Percentiles rank a stretch among this genome's conserved stretches.
Conservation (phyloP, 2,888 invertebrate species). For the Argyresthia goedartella region DNA sequence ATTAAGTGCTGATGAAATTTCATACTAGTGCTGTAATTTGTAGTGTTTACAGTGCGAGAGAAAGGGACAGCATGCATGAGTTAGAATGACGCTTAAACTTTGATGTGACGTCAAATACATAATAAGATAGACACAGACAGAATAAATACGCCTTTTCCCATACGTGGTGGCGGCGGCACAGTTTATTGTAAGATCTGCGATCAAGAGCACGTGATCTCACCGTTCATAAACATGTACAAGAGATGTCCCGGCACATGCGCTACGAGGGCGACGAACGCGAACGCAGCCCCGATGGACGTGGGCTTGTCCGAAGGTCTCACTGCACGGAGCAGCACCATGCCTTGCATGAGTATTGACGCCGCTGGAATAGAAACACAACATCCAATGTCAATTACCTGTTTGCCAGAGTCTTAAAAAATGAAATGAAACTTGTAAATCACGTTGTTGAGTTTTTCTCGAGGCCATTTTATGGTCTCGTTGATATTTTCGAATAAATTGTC, state of each 20-base stretch:
- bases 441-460: neutral
- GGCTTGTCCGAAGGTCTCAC: slow-evolving; percentile 37
- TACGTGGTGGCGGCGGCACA: no score
- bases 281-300: slow-evolving; percentile 32
- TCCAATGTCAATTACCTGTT: slow-evolving; percentile 6
- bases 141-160: no score
- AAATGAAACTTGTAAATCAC: neutral
- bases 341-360: slow-evolving; percentile 47
- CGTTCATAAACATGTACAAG: slow-evolving; percentile 40
- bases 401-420: neutral
- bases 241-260: slow-evolving; percentile 35
- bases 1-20: no score
- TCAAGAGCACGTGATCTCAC: no score
- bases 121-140: no score
- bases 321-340: slow-evolving; percentile 44
- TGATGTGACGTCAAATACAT: no score
- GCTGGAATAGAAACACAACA: slow-evolving; percentile 24
- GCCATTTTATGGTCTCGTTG: neutral
- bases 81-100: no score
- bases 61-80: no score
- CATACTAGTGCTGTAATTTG: no score
- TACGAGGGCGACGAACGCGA: slow-evolving; percentile 29
- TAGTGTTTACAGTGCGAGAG: no score
- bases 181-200: no score
- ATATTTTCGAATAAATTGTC: neutral